Base-by-base conservation (phyloP, 2,888 invertebrate species). In the Sisyra nigra region DNA sequence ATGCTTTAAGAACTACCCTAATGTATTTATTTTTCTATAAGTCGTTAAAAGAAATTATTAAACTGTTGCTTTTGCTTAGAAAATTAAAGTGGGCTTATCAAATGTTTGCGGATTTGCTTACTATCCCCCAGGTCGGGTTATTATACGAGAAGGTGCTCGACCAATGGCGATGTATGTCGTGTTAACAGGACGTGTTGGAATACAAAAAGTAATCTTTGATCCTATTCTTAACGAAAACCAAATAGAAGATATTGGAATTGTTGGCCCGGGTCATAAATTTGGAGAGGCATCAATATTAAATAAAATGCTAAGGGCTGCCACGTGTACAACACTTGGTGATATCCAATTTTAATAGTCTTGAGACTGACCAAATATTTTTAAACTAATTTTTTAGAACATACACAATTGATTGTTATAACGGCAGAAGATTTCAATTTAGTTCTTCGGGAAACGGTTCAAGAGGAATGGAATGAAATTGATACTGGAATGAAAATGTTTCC, bases 281-380 rank as follows among this genome's bases (percentile, higher is more conserved):
- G 80, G 80, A 1, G 77, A 80, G 58, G 69, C 76, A 10, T 74
- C 76, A 1, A 56, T 80, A 31, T 55, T 80, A 42, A 74, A 78
- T 49, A 66, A 67, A 17, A 68, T 74, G 36, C 67, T 67, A 4
- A 66, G 79, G 53, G 70, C 72, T 6, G 73, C 74, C 13, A 77
- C 78, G 1, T 68, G 71, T 44, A 67, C 67, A 7, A 74, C 74
- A 19, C 53, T 55, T 44, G 69, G 73, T 73, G 61, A 59, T n/a
- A 37, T 39, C 10, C 7, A 17, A 4, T 19, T 14, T 8, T 17
- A n/a, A 19, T 7, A 17, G 13, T 5, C 18, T 18, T 18, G 7
- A n/a, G n/a, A n/a, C n/a, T n/a, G n/a, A n/a, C n/a, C n/a, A n/a
- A n/a, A n/a, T n/a, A n/a, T n/a, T 18, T 2, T n/a, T 2, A 39